Evolutionary conservation across 2,888 invertebrate genomes (phyloP), one percentile per base, ranked within the genome.

Genomic region (Papilio elwesi): DNA sequence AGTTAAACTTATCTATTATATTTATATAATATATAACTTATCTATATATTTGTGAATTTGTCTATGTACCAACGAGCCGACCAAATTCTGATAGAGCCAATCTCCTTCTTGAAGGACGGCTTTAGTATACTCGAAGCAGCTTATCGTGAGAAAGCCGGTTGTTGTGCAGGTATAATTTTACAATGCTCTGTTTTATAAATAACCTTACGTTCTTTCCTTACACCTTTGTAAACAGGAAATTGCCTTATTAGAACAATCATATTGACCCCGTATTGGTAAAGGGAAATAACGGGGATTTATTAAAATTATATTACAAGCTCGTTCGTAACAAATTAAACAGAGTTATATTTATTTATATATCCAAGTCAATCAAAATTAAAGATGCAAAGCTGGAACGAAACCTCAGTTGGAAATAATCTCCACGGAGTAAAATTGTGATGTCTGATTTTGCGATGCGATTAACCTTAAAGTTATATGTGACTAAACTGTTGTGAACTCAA

Each of bases 141-240:
- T 57, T 38, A 57, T 1, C 36, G 13, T 12, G 36, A 11, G 11
- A 16, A 8, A 10, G 43, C 53, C 53, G 43, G 36, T 67, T 64
- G 48, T 64, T 47, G 11, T 67, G n/a, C 15, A 1, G 38, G 43
- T 49, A 16, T 51, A 51, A 59, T 51, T 68, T 59, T 51, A 59
- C 68, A 68, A 62, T 63, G 43, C 47, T 52, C 62, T 63, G 53
- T 70, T 70, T 63, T 63, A 59, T 66, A 66, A 71, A 71, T 59
- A 66, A 65, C 49, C 66, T 65, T 53, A 67, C 8, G 71, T n/a
- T 62, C 51, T 68, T 72, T 72, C 63, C 72, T 68, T 72, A n/a
- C 62, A 52, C 7, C 66, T 49, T 51, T 8, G 49, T 71, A 67
- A 72, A 72, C 72, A 72, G 72, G 72, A 72, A 68, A 72, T 72